A percentile compares a stretch with the other conserved stretches of the same genome.
These are phyloP conservation scores for Polyodon spathula DNA, from an alignment of 2,113 vertebrate species.

Conservation along the genomic window DNA sequence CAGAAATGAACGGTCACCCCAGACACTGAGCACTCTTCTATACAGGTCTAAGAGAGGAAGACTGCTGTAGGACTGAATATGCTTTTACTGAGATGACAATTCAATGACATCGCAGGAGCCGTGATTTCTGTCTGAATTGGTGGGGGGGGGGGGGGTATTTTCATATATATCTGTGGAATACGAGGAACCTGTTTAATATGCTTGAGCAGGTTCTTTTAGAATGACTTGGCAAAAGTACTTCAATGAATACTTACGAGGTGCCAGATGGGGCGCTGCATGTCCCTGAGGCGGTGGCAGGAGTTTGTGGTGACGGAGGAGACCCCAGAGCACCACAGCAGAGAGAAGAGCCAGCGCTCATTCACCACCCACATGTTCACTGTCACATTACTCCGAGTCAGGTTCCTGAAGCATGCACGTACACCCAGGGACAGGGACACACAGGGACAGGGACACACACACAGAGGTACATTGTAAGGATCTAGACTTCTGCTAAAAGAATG, in stretches of 20 bases:
- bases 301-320: conserved; percentile 89
- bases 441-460: too few species aligned
- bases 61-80: too few species aligned
- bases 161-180: neutral
- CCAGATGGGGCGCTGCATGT: conserved; percentile 70
- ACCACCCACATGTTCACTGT: conserved; percentile 84
- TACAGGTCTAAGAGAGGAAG: too few species aligned
- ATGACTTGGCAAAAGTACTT: neutral
- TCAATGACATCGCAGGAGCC: too few species aligned
- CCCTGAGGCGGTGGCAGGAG: conserved; percentile 70
- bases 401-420: conserved; percentile 37
- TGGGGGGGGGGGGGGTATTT: too few species aligned
- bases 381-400: conserved; percentile 44
- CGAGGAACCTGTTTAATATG: neutral
- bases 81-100: too few species aligned
- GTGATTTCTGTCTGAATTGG: too few species aligned
- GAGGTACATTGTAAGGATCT: too few species aligned
- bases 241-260: conserved; percentile 58
- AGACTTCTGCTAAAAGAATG: too few species aligned
- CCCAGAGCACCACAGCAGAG: conserved; percentile 84
- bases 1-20: neutral
- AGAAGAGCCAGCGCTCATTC: conserved; percentile 89
- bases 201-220: neutral
- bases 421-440: too few species aligned
- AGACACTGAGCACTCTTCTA: conserved; percentile 17